phyloP scores from a whole-genome alignment of 1,140 invertebrate genomes.

The Trissolcus basalis region DNA sequence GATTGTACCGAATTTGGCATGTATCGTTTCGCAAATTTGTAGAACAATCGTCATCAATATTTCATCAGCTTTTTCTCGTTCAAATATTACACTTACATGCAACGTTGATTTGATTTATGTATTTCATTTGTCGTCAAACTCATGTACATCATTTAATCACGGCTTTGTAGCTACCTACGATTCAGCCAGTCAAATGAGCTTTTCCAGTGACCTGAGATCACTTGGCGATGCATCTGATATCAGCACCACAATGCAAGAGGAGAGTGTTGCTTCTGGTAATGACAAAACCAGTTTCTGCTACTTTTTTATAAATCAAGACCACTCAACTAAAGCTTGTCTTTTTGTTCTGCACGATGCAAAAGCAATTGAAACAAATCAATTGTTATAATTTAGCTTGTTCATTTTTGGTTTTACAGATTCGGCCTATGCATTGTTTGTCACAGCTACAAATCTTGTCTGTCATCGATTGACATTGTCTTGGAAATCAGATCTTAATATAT shows the following conservation, averaged over 20 bases:
- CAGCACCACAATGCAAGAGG: constrained; percentile 73
- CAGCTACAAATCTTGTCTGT: constrained; percentile 94
- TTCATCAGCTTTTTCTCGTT: no score
- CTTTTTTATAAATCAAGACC: neutral
- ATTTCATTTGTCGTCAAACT: neutral
- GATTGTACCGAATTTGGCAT: no score
- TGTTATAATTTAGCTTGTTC: no score
- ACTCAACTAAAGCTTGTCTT: no score
- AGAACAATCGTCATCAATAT: no score
- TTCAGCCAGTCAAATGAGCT: constrained; percentile 76
- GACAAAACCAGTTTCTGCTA: neutral
- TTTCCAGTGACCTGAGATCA: constrained; percentile 75
- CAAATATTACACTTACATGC: no score
- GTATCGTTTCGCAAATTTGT: no score
- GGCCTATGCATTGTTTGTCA: constrained; percentile 90
- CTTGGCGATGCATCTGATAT: constrained; percentile 74
- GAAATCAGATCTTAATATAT: constrained; percentile 97
- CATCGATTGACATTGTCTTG: constrained; percentile 95
- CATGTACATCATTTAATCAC: constrained; percentile 61
- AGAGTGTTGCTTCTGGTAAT: constrained; percentile 74
- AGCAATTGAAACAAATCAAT: no score
- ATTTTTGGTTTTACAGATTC: constrained; percentile 80
- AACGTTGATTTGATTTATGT: no score
- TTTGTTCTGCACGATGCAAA: no score
- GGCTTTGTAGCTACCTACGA: constrained; percentile 75